A percentile compares a stretch with the other conserved stretches of the same genome.
phyloP scores from a whole-genome alignment of 1,140 invertebrate genomes.

The Rhizoglyphus robini region DNA sequence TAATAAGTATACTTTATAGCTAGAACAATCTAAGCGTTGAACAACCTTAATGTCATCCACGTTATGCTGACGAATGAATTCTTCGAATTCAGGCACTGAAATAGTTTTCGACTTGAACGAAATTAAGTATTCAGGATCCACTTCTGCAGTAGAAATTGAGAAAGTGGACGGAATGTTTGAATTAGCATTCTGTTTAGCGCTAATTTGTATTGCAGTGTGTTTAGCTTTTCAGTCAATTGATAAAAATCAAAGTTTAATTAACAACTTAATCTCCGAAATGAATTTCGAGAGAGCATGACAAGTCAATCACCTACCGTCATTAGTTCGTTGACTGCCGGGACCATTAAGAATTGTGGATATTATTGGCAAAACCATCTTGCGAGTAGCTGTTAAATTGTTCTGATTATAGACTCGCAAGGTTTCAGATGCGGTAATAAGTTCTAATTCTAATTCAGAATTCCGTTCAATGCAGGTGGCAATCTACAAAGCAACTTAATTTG shows the following conservation, averaged over 20 bases:
- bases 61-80: constrained; percentile 10
- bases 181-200: not conserved
- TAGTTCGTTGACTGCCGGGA: not conserved
- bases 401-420: constrained; percentile 28
- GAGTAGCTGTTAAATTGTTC: constrained; percentile 29
- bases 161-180: not conserved
- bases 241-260: not conserved
- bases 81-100: constrained; percentile 27
- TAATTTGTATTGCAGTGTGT: not conserved
- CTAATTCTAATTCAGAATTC: not conserved
- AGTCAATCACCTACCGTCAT: not conserved
- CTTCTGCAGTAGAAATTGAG: constrained; percentile 10
- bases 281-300: not conserved
- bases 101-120: constrained; percentile 25
- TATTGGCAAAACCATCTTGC: constrained; percentile 33
- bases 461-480: constrained; percentile 16
- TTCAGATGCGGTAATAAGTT: not conserved
- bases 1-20: not conserved
- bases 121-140: constrained; percentile 19
- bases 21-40: not conserved
- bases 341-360: constrained; percentile 28
- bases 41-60: not conserved
- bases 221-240: not conserved
- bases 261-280: not conserved
- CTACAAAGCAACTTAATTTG: not conserved